Evolutionary conservation across 2,797 vertebrate genomes (phyloP).

Genomic region (Melanotaenia trifasciata): DNA sequence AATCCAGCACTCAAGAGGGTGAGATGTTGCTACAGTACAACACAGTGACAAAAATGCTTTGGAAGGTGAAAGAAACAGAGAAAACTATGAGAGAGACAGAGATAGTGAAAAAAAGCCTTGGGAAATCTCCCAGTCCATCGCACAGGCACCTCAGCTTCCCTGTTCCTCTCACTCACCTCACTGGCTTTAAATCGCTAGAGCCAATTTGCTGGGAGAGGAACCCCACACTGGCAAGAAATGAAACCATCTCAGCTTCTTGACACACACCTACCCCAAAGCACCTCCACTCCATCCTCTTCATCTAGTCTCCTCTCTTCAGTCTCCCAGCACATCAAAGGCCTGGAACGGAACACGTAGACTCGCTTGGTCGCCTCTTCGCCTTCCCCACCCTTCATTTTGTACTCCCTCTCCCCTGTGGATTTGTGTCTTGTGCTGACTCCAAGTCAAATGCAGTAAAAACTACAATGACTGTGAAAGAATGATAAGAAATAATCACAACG

Average conservation of each 20-base stretch:
- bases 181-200: constrained; percentile 74
- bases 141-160: constrained; percentile 40
- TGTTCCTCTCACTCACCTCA: constrained; percentile 68
- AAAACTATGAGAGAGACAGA: constrained; percentile 1
- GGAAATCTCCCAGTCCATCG: constrained; percentile 65
- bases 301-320: constrained; percentile 38
- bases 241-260: constrained; percentile 64
- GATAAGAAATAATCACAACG: background rate
- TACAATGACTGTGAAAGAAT: constrained; percentile 18
- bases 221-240: constrained; percentile 68
- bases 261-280: constrained; percentile 50
- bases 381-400: constrained; percentile 46
- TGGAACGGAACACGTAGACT: constrained; percentile 49
- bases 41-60: constrained; percentile 26
- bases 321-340: constrained; percentile 63
- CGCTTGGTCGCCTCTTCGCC: constrained; percentile 26
- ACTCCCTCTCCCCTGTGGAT: background rate
- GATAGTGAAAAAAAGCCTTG: constrained; percentile 35
- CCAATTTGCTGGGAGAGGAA: constrained; percentile 75
- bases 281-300: constrained; percentile 36
- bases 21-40: constrained; percentile 43
- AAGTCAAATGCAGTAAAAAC: background rate
- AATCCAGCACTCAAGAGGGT: constrained; percentile 29
- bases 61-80: constrained; percentile 29
- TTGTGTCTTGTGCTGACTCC: constrained; percentile 22